Percentiles rank a stretch among this genome's conserved stretches.
phyloP scores from a whole-genome alignment of 1,140 invertebrate genomes.

The Zelostemma sp. region DNA sequence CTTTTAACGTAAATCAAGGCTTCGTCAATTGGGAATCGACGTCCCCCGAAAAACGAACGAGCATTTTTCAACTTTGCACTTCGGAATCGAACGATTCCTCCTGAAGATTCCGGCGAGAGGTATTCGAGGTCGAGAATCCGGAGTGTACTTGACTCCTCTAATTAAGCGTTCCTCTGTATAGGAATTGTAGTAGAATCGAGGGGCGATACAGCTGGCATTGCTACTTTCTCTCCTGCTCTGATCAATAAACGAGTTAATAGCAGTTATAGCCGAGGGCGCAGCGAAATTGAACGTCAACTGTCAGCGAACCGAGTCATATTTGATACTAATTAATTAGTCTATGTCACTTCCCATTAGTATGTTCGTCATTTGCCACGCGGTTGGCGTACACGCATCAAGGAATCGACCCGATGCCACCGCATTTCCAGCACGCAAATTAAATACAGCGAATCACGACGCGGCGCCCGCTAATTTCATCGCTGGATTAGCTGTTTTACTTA shows the following conservation, averaged over 20 bases:
- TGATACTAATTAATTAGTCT: slow-evolving; percentile 62
- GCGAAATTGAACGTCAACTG: slow-evolving; percentile 30
- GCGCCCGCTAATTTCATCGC: not conserved
- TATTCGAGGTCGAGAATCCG: not conserved
- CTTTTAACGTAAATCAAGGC: slow-evolving; percentile 66
- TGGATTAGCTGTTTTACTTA: slow-evolving; percentile 2
- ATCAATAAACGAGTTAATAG: slow-evolving; percentile 41
- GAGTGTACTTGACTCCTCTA: not conserved
- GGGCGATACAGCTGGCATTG: not conserved
- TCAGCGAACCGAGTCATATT: slow-evolving; percentile 52
- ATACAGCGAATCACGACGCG: slow-evolving; percentile 17
- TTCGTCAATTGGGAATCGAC: slow-evolving; percentile 33
- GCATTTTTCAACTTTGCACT: no score
- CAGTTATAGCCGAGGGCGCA: slow-evolving; percentile 26
- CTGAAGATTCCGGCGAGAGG: not conserved
- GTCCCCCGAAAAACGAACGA: no score
- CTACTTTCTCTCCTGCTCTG: not conserved
- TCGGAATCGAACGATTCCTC: not conserved
- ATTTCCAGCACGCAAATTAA: slow-evolving; percentile 41
- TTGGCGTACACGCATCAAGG: slow-evolving; percentile 16
- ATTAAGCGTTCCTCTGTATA: not conserved
- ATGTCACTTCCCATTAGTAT: slow-evolving; percentile 58
- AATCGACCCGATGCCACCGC: slow-evolving; percentile 11
- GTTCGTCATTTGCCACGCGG: slow-evolving; percentile 54
- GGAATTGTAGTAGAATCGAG: no score